phyloP scores from a whole-genome alignment of 2,888 invertebrate species.

The Busseola fusca region DNA sequence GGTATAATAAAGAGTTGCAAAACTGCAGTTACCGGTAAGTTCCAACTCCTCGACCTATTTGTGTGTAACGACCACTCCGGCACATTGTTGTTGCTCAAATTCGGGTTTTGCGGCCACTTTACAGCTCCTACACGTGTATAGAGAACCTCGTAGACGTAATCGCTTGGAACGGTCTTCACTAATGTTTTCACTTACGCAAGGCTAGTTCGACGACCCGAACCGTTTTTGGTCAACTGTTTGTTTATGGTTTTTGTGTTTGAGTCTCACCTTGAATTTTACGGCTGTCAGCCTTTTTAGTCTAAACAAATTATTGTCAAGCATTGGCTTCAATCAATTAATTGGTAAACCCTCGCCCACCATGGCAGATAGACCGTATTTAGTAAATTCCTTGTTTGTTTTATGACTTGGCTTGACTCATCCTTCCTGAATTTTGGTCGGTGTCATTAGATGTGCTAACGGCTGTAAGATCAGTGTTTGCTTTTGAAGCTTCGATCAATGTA shows the following conservation, averaged over 20 bases:
- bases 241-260: slow-evolving; percentile 58
- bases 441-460: slow-evolving; percentile 31
- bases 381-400: slow-evolving; percentile 44
- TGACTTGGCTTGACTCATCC: slow-evolving; percentile 45
- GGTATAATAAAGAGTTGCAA: slow-evolving; percentile 45
- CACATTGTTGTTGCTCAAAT: slow-evolving; percentile 37
- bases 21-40: slow-evolving; percentile 35
- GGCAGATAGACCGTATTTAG: slow-evolving; percentile 33
- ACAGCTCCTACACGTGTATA: slow-evolving; percentile 43
- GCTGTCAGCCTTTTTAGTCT: slow-evolving; percentile 23
- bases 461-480: slow-evolving; percentile 25
- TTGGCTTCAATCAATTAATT: slow-evolving; percentile 25
- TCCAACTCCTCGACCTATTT: slow-evolving; percentile 42
- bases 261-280: slow-evolving; percentile 58
- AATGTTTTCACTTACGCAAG: slow-evolving; percentile 71
- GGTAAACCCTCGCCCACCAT: slow-evolving; percentile 38
- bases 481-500: slow-evolving; percentile 29
- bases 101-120: slow-evolving; percentile 46
- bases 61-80: slow-evolving; percentile 20
- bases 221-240: slow-evolving; percentile 47
- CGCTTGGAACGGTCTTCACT: slow-evolving; percentile 64
- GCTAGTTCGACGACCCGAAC: slow-evolving; percentile 57
- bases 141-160: slow-evolving; percentile 51
- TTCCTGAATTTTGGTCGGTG: slow-evolving; percentile 15
- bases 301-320: slow-evolving; percentile 29